Percentiles rank a stretch among this genome's conserved stretches.
Evolutionary conservation across 2,888 invertebrate species (phyloP).

Genomic region (Nemapogon koenigi): DNA sequence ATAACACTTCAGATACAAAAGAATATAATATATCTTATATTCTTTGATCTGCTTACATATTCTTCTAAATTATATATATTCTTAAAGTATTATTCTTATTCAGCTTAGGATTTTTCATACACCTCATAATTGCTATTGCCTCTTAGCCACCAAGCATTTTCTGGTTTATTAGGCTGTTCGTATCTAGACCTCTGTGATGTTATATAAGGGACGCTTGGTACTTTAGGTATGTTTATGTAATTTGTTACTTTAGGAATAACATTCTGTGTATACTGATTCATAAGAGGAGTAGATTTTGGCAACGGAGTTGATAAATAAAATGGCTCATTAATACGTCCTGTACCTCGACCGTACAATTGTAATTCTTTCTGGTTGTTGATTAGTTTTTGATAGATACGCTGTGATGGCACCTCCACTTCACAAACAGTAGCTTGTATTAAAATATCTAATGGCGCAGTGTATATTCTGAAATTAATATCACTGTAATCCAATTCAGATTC

Average conservation of each 20-base stretch:
- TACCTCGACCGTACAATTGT: neutral
- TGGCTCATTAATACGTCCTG: neutral
- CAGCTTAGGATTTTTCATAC: slow-evolving; percentile 20
- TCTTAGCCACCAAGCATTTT: slow-evolving; percentile 29
- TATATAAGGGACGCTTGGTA: slow-evolving; percentile 21
- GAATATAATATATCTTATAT: too few species aligned
- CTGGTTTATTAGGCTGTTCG: slow-evolving; percentile 8
- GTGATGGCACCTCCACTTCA: slow-evolving; percentile 32
- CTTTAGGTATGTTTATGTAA: slow-evolving; percentile 25
- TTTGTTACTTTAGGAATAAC: slow-evolving; percentile 23
- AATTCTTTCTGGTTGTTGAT: slow-evolving; percentile 1
- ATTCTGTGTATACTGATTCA: slow-evolving; percentile 17
- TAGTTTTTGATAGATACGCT: neutral
- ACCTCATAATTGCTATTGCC: slow-evolving; percentile 25
- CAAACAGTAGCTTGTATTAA: slow-evolving; percentile 78
- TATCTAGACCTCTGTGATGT: slow-evolving; percentile 2
- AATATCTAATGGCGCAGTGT: slow-evolving; percentile 70
- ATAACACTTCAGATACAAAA: too few species aligned
- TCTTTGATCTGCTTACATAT: too few species aligned
- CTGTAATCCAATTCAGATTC: slow-evolving; percentile 72
- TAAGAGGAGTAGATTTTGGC: slow-evolving; percentile 1
- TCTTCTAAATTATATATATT: too few species aligned
- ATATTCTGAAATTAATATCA: slow-evolving; percentile 81
- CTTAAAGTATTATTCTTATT: neutral
- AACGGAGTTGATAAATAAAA: slow-evolving; percentile 3